Conservation (phyloP, 2,797 vertebrate genomes). For the Tarsius wallacei region DNA sequence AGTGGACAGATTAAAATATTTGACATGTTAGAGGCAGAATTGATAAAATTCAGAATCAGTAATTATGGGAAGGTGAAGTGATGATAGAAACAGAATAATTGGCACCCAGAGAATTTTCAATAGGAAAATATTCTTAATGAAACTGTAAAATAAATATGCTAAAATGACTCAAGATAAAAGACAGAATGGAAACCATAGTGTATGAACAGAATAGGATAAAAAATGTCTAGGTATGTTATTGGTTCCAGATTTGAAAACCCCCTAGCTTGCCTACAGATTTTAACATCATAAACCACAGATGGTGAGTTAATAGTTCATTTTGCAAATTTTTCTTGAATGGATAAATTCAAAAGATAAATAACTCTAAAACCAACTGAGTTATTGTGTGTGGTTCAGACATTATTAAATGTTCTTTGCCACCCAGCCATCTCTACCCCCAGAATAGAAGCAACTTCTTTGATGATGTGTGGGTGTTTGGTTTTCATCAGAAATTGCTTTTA, state of each 20-base stretch:
- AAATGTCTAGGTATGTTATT: constrained; percentile 5
- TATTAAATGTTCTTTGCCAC: constrained; percentile 6
- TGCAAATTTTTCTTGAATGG: constrained; percentile 24
- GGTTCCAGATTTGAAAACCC: constrained; percentile 1
- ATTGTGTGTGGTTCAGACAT: not conserved
- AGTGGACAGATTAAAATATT: constrained; percentile 31
- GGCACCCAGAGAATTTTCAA: constrained; percentile 31
- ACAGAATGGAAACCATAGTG: constrained; percentile 17
- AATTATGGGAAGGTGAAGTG: not conserved
- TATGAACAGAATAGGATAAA: not conserved
- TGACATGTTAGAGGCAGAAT: not conserved
- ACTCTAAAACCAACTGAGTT: not conserved
- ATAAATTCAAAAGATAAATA: constrained; percentile 5
- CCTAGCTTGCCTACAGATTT: not conserved
- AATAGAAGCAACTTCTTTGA: not conserved
- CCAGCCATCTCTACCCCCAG: not conserved
- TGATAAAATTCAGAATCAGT: constrained; percentile 54
- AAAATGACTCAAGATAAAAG: constrained; percentile 48
- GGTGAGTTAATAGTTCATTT: not conserved
- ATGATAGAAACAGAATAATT: constrained; percentile 42
- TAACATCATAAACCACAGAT: constrained; percentile 12
- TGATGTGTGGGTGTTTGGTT: not conserved
- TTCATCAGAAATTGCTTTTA: constrained; percentile 62
- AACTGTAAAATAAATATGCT: constrained; percentile 40
- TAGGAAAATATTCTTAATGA: constrained; percentile 55